Evolutionary conservation across 1,140 invertebrate species (phyloP), one percentile per base, ranked within the genome.

Genomic region (Sinonovacula constricta): DNA sequence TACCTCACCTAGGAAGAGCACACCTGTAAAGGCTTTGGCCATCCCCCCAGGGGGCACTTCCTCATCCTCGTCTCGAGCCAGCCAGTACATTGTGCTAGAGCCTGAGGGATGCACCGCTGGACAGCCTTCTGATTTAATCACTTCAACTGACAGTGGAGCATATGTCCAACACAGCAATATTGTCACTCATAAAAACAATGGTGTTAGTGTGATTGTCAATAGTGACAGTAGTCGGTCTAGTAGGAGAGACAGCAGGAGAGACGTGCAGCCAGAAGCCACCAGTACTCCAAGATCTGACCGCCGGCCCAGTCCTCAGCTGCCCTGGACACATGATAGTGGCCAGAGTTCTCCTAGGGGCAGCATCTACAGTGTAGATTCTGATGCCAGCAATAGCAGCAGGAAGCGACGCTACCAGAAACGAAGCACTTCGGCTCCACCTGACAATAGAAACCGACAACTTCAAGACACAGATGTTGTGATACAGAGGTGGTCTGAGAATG

Each of bases 11-110:
- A 69, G 70, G 34, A 74, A 54, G 66, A 72, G 77, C 28, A 69
- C 81, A 57, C 83, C 83, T 26, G 56, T 85, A 2, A 83, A 83
- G 76, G 83, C 81, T 24, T 69, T 83, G 1, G 81, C 79, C 31
- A 26, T 80, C 18, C 69, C 69, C 63, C 57, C 80, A 31, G 72
- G 72, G 28, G 71, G 71, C 24, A 57, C 72, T 76, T 76, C 72
- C 72, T 76, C 53, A 36, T 66, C 34, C 67, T 62, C 57, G 53
- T 66, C 53, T 45, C 62, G 72, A 67, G 72, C 72, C 49, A 51
- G 54, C 34, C 62, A 66, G 45, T 76, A 76, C 65, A 53, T 76
- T 39, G 56, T 65, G 28, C 30, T 24, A 28, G 12, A 34, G 62
- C 62, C 72, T 34, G 15, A 36, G 51, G 72, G 53, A 36, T n/a